phyloP scores from a whole-genome alignment of 1,140 invertebrate species.

The Saxidomus purpurata region DNA sequence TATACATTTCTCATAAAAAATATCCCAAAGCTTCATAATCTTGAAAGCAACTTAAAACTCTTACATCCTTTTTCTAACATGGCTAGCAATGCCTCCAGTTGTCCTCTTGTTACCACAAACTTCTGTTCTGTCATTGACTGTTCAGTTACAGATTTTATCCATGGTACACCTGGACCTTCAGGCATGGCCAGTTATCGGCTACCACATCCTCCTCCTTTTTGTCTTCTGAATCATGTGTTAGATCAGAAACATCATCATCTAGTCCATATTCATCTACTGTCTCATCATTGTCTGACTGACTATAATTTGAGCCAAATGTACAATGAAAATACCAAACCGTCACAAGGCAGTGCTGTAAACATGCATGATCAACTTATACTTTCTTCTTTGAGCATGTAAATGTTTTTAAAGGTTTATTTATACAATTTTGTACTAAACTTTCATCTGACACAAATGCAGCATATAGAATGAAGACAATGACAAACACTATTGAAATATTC shows the following conservation, averaged over 20 bases:
- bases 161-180: background rate
- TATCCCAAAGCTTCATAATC: too few relatives aligned
- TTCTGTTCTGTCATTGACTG: background rate
- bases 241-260: background rate
- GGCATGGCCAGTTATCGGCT: background rate
- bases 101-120: background rate
- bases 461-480: background rate
- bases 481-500: constrained; percentile 35
- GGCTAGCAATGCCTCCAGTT: background rate
- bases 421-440: too few relatives aligned
- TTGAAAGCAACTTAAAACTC: too few relatives aligned
- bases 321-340: too few relatives aligned
- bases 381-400: too few relatives aligned
- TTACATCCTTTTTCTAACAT: too few relatives aligned
- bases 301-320: too few relatives aligned
- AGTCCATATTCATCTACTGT: background rate
- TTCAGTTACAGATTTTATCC: background rate
- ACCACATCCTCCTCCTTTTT: background rate
- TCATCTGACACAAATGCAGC: too few relatives aligned
- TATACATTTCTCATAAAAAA: too few relatives aligned
- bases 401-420: too few relatives aligned
- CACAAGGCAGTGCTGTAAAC: too few relatives aligned
- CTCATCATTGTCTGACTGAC: background rate
- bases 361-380: too few relatives aligned
- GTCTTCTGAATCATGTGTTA: background rate